These are phyloP conservation scores for Drosophila baimaii DNA, from an alignment of 1,140 invertebrate genomes.

Conservation along the genomic window DNA sequence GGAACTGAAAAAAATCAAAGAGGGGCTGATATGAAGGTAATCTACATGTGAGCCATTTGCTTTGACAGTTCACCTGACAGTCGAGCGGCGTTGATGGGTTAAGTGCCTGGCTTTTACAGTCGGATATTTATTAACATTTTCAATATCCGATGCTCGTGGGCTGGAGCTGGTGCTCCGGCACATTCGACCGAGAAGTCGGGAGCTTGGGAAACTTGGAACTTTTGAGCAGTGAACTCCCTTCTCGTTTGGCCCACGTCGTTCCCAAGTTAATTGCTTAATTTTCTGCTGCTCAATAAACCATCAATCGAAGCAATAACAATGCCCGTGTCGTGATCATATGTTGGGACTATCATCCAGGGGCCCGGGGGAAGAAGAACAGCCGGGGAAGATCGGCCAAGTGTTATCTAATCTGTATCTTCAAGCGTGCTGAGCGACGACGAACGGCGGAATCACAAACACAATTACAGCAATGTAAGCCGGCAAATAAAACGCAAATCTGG, in stretches of 20 bases:
- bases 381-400: constrained; percentile 16
- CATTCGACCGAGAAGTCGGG: not conserved
- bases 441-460: constrained; percentile 47
- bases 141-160: constrained; percentile 7
- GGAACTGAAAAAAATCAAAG: not conserved
- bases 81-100: constrained; percentile 59
- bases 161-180: constrained; percentile 15
- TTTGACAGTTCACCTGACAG: constrained; percentile 71
- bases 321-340: constrained; percentile 66
- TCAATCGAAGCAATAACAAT: constrained; percentile 44
- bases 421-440: constrained; percentile 57
- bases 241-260: not conserved
- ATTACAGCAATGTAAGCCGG: constrained; percentile 62
- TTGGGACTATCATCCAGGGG: constrained; percentile 34
- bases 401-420: constrained; percentile 48
- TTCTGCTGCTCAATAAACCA: constrained; percentile 48
- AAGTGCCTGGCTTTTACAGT: constrained; percentile 51
- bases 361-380: not conserved
- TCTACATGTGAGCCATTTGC: constrained; percentile 49
- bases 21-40: constrained; percentile 5
- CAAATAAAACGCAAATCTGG: constrained; percentile 75
- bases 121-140: constrained; percentile 34
- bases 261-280: constrained; percentile 72
- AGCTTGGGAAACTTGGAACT: not conserved
- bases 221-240: not conserved